Percentiles rank a stretch among this genome's conserved stretches.
Conservation (phyloP, 2,797 vertebrate genomes). For the Melanotaenia boesemani region DNA sequence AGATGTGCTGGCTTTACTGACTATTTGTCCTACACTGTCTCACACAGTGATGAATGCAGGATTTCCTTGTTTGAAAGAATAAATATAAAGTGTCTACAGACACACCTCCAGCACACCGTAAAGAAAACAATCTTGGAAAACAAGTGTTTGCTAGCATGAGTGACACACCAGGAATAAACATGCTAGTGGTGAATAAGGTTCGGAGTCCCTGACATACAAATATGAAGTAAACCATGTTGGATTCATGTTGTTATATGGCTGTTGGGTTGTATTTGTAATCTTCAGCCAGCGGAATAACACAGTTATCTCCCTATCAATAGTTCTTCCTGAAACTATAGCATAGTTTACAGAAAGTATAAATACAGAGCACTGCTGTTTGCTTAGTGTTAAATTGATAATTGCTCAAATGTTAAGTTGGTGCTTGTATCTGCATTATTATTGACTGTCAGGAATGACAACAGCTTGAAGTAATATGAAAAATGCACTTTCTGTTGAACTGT, state of each 20-base stretch:
- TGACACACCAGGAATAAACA: constrained; percentile 42
- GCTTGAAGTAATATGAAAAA: background rate
- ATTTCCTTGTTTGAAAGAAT: constrained; percentile 49
- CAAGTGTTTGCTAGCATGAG: constrained; percentile 30
- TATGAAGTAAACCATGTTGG: constrained; percentile 26
- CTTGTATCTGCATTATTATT: constrained; percentile 2
- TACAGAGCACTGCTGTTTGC: constrained; percentile 2
- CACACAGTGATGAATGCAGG: constrained; percentile 53
- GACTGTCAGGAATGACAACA: constrained; percentile 9
- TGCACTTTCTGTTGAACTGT: background rate
- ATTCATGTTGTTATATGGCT: constrained; percentile 42
- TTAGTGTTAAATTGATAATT: constrained; percentile 19
- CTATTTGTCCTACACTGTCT: constrained; percentile 56
- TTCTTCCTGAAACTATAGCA: background rate
- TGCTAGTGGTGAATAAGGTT: constrained; percentile 21
- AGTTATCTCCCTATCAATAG: constrained; percentile 15
- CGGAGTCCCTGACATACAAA: constrained; percentile 29
- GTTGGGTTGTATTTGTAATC: constrained; percentile 12
- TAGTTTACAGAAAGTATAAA: background rate
- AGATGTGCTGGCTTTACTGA: constrained; percentile 71
- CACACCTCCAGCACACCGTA: constrained; percentile 14
- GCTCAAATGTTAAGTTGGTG: constrained; percentile 8
- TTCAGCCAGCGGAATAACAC: constrained; percentile 36
- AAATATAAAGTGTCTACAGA: constrained; percentile 5
- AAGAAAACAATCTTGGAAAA: constrained; percentile 38